Evolutionary conservation across 2,888 invertebrate genomes (phyloP), one percentile per base, ranked within the genome.

Genomic region (Pandemis cinnamomeana): DNA sequence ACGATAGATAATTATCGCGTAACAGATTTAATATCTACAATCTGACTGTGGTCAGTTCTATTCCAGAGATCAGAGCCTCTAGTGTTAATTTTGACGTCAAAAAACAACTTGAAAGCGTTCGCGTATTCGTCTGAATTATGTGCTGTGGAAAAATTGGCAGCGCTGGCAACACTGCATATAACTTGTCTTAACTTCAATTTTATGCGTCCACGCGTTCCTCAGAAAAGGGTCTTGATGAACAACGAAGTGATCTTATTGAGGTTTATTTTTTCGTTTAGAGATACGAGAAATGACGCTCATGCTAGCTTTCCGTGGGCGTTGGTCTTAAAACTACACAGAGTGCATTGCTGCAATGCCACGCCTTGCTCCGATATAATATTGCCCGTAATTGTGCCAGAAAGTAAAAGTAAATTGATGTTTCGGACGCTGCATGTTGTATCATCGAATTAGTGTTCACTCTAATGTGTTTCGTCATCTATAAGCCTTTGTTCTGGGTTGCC

Each of bases 331-430:
- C 53, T 8, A 8, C 7, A 55, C 4, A 44, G 20, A 41, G 20
- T 13, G 44, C 60, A 15, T 55, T 71, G 60, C 20, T 66, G 71
- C 66, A 71, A 60, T 10, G 27, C 63, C 60, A 66, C 58, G 66
- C 66, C 41, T 71, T 66, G 60, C 58, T 58, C 66, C 58, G 71
- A 71, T 71, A 71, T 71, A 66, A 60, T 60, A 67, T 51, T 60
- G 62, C 58, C 58, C 58, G 27, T 10, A 58, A 64, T 48, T 64
- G 64, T 64, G 48, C 64, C 61, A 61, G 36, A 46, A 36, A 64
- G 64, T 64, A 64, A 64, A 64, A 64, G 64, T 64, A 61, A 61
- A 42, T 42, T 41, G 41, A 63, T 44, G 63, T 44, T 20, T 44
- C 63, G 42, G 44, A 63, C 63, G 20, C 61, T 41, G 42, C 61